Evolutionary conservation across 1,140 invertebrate genomes (phyloP).

Genomic region (Diabrotica undecimpunctata): DNA sequence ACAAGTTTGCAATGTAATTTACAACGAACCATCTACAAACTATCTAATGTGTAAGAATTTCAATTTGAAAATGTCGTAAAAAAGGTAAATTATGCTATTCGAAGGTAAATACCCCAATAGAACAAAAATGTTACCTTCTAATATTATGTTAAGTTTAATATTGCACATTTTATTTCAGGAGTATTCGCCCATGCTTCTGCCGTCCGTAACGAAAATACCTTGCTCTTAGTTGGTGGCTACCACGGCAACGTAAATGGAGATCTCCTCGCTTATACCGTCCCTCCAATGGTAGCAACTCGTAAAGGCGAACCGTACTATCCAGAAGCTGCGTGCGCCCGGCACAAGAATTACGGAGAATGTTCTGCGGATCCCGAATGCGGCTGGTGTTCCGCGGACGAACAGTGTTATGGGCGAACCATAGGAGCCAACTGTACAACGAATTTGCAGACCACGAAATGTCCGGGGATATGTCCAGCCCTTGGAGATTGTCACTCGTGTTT

Average conservation of each 20-base stretch:
- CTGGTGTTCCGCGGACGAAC: slow-evolving; percentile 77
- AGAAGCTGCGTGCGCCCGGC: slow-evolving; percentile 68
- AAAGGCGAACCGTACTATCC: slow-evolving; percentile 59
- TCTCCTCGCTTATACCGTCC: slow-evolving; percentile 71
- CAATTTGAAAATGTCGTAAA: too few relatives aligned
- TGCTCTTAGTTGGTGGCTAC: slow-evolving; percentile 86
- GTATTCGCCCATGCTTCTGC: slow-evolving; percentile 84
- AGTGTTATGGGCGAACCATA: slow-evolving; percentile 77
- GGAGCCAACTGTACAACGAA: slow-evolving; percentile 83
- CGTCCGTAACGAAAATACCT: slow-evolving; percentile 74
- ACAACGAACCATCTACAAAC: too few relatives aligned
- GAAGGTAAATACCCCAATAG: too few relatives aligned
- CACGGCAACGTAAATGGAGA: slow-evolving; percentile 87
- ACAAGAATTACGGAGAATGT: slow-evolving; percentile 72
- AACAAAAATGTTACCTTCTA: too few relatives aligned
- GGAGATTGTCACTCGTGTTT: slow-evolving; percentile 86
- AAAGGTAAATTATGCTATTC: too few relatives aligned
- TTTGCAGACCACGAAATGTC: slow-evolving; percentile 80
- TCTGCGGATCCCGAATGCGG: slow-evolving; percentile 88
- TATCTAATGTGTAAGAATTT: too few relatives aligned
- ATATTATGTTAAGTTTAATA: too few relatives aligned
- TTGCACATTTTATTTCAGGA: slow-evolving; percentile 37
- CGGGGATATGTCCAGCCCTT: slow-evolving; percentile 81
- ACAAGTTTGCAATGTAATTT: too few relatives aligned
- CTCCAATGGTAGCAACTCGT: slow-evolving; percentile 68